Evolutionary conservation across 2,888 invertebrate species (phyloP), one percentile per base, ranked within the genome.

Genomic region (Tetramorium bicarinatum): DNA sequence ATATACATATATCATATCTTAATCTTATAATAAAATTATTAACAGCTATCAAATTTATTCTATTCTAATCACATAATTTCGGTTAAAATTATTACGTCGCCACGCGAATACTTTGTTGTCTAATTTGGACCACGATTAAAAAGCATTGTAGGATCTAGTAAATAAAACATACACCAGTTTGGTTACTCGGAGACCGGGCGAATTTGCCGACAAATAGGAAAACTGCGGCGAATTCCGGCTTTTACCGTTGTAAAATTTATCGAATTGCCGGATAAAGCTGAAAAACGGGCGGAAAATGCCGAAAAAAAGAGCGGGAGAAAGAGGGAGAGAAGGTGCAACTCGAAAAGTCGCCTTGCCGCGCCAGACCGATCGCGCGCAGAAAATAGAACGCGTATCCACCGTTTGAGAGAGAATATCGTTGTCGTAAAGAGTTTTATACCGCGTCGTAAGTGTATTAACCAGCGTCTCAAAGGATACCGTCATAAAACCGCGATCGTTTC

Each of bases 151-250:
- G 3, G 49, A 61, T 3, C 13, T 54, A 61, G 52, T 76, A 72
- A 82, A 85, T 82, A 82, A 85, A 85, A 77, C 52, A 66, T 72
- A 66, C 61, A 56, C 38, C 41, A 47, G 54, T n/a, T 52, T 64
- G 52, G 15, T n/a, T 34, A 25, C 52, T 15, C 29, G 38, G 77
- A 54, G 13, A 54, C 15, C 61, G 44, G 21, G 25, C 66, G 41
- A 84, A 82, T 85, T 85, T 74, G 82, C 67, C 67, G 59, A 67
- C 72, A 85, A 85, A 85, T 82, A 79, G 85, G 64, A 52, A 83
- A 85, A 82, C 85, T 77, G 82, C 54, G 79, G 74, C 69, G 82
- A 79, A 85, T 85, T 85, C 76, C 83, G 83, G 83, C 81, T 81
- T 85, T 85, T 81, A 81, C 84, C 64, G 71, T 76, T 61, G 64